Evolutionary conservation across 35 echinoderm and acorn worm species (phyloP).

Genomic region (Ophioderma brevispina): DNA sequence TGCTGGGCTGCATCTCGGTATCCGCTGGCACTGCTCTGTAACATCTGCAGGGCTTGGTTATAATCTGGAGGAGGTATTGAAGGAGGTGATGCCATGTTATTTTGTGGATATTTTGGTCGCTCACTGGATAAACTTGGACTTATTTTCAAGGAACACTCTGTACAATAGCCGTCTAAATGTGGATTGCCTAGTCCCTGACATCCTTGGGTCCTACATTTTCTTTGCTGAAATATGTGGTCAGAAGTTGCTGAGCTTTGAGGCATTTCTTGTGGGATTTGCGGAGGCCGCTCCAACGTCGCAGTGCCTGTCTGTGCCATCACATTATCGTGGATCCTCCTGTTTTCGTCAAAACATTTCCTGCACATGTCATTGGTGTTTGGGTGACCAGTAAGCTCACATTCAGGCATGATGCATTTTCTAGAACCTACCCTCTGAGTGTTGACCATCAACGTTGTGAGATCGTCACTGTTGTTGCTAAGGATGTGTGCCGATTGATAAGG

Average conservation of each 20-base stretch:
- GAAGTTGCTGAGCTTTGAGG: not conserved
- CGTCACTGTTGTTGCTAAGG: not conserved
- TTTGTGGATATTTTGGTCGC: not conserved
- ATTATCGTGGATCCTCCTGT: slow-evolving; percentile 1
- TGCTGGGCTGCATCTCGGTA: not conserved
- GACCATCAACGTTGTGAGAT: slow-evolving; percentile 22
- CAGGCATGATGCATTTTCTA: slow-evolving; percentile 83
- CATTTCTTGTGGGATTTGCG: not conserved
- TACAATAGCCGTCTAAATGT: not conserved
- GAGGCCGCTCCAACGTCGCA: not conserved
- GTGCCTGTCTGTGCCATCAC: not conserved
- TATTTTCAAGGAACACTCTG: not conserved
- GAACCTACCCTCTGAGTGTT: slow-evolving; percentile 4
- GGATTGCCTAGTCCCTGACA: not conserved
- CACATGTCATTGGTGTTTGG: slow-evolving; percentile 62
- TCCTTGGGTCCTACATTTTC: not conserved
- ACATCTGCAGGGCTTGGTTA: not conserved
- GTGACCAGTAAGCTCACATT: slow-evolving; percentile 80
- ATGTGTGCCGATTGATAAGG: not conserved
- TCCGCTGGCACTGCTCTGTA: not conserved
- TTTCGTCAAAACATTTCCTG: slow-evolving; percentile 57
- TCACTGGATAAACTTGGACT: not conserved
- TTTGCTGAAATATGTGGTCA: not conserved
- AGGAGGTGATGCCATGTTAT: not conserved
- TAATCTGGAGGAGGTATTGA: not conserved